Evolutionary conservation across 2,113 vertebrate species (phyloP).

Genomic region (Ursus arctos): DNA sequence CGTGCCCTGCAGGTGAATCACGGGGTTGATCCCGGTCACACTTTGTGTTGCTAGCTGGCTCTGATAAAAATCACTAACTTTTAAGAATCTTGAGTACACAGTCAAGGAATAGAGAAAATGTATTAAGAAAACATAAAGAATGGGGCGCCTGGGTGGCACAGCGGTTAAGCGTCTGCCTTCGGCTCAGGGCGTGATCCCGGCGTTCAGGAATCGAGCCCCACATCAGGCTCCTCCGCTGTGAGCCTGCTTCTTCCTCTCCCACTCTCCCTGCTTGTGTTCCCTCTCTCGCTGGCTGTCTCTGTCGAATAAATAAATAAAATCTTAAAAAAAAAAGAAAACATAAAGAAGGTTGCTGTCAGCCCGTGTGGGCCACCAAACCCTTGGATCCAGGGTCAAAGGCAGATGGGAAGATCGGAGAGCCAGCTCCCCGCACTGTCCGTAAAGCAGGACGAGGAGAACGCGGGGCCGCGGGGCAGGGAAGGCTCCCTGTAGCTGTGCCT

Average conservation of each 20-base stretch:
- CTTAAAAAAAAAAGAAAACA: neutral
- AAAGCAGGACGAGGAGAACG: neutral
- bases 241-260: too few species aligned
- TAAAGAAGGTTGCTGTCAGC: neutral
- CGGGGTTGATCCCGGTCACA: neutral
- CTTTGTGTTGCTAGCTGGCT: constrained; percentile 1
- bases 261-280: too few species aligned
- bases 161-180: too few species aligned
- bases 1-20: neutral
- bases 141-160: too few species aligned
- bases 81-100: constrained; percentile 8
- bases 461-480: neutral
- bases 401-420: neutral
- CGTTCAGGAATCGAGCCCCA: too few species aligned
- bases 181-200: too few species aligned
- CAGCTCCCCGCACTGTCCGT: neutral
- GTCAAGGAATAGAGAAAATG: neutral
- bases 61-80: constrained; percentile 36
- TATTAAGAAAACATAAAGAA: neutral
- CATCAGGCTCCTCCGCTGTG: too few species aligned
- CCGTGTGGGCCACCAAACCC: neutral
- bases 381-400: constrained; percentile 11
- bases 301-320: too few species aligned
- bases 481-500: too few species aligned
- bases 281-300: too few species aligned